Base-by-base conservation (phyloP, 37 sponge, comb jelly and placozoan species). In the Halichondria panicea region DNA sequence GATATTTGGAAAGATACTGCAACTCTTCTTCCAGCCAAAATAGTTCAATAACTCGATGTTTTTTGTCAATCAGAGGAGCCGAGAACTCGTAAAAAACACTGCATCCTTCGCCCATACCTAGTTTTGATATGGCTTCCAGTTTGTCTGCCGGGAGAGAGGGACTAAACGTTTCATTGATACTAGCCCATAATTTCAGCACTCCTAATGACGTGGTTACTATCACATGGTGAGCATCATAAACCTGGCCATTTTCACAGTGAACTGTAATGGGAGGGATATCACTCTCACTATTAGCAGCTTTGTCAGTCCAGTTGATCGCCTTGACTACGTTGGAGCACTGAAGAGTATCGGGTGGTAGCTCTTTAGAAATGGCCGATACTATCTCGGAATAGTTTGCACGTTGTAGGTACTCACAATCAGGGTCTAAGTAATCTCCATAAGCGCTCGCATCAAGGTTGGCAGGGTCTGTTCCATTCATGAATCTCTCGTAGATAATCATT, bases 131-230 rank as follows among this genome's bases (percentile, higher is more conserved):
- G 4, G 85, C 91, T 33, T 61, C 38, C 27, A 56, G 52, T 45
- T 94, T 94, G 79, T 74, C 64, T 27, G 43, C 81, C 5, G 95
- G 95, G 35, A 94, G 86, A 9, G 87, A 73, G 13, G 95, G 95
- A 4, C 50, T 33, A 71, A 94, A 94, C 70, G 72, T 57, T 1
- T 68, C 22, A 7, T 34, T 9, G 19, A 24, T 13, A 53, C n/a
- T 19, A 9, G 24, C 31, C 2, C 40, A 19, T 43, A 37, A 25
- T 77, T 93, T 86, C 7, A 89, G 82, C 3, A 89, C 90, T 27
- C 94, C 94, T 40, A 93, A 77, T 28, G 94, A 82, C 8, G 86
- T 73, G 15, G 94, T 93, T 15, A 93, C 64, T 22, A 93, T 77
- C 28, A 89, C 94, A 72, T 91, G 91, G 62, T 93, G 84, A 38